phyloP scores from a whole-genome alignment of 2,797 vertebrate species.

The Thaleichthys pacificus region DNA sequence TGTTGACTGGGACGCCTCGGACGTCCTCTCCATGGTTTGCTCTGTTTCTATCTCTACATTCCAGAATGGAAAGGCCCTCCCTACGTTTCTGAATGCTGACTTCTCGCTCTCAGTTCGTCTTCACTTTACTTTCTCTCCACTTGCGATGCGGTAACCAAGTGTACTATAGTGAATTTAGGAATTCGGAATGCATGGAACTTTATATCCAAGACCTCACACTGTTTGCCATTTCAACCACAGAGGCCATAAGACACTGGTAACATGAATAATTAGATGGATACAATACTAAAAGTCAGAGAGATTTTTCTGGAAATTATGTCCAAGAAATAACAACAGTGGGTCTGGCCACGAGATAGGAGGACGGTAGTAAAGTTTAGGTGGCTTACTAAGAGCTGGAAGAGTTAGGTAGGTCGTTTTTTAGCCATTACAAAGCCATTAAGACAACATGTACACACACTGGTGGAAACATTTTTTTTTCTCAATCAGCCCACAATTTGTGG shows the following conservation, averaged over 20 bases:
- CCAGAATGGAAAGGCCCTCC: conserved; percentile 73
- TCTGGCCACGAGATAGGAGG: conserved; percentile 42
- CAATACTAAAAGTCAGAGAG: conserved; percentile 30
- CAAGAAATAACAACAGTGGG: conserved; percentile 47
- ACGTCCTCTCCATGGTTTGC: conserved; percentile 55
- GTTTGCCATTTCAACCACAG: conserved; percentile 83
- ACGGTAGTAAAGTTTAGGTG: conserved; percentile 23
- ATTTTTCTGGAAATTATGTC: conserved; percentile 26
- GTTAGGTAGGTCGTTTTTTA: conserved; percentile 66
- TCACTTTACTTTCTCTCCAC: conserved; percentile 34
- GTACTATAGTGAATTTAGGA: conserved; percentile 53
- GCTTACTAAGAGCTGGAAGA: conserved; percentile 42
- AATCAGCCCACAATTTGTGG: conserved; percentile 61
- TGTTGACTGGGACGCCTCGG: conserved; percentile 10
- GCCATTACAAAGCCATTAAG: conserved; percentile 82
- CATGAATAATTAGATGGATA: conserved; percentile 43
- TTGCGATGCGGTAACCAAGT: conserved; percentile 68
- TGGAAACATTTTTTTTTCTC: conserved; percentile 43
- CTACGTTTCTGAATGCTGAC: conserved; percentile 69
- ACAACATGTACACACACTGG: conserved; percentile 68
- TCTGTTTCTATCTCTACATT: conserved; percentile 83
- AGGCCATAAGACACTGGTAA: conserved; percentile 86
- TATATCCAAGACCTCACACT: conserved; percentile 96
- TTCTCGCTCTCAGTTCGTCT: conserved; percentile 39
- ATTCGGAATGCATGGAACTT: conserved; percentile 78